Evolutionary conservation across 2,888 invertebrate species (phyloP).

Genomic region (Palloptera scutellata): DNA sequence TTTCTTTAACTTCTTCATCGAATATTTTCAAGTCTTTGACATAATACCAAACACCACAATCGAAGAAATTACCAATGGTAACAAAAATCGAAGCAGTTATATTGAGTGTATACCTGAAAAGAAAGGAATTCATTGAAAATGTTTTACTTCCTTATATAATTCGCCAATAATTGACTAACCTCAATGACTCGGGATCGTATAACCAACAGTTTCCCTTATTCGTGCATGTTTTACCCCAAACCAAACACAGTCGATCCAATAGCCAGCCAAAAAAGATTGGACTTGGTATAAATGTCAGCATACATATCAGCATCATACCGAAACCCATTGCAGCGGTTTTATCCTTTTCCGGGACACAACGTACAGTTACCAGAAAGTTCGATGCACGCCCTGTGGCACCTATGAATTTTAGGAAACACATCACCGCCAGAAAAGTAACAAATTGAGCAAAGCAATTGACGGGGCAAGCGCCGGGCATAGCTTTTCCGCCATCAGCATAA

Average conservation of each 20-base stretch:
- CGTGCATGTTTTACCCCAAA: constrained; percentile 78
- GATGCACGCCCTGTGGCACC: constrained; percentile 69
- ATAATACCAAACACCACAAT: constrained; percentile 71
- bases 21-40: constrained; percentile 73
- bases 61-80: constrained; percentile 70
- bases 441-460: constrained; percentile 68
- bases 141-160: not conserved
- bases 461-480: constrained; percentile 67
- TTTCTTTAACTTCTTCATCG: constrained; percentile 66
- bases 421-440: constrained; percentile 65
- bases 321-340: constrained; percentile 75
- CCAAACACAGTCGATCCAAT: constrained; percentile 70
- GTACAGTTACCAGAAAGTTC: constrained; percentile 68
- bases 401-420: constrained; percentile 67
- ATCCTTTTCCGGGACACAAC: constrained; percentile 74
- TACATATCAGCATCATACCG: constrained; percentile 70
- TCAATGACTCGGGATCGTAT: constrained; percentile 71
- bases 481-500: constrained; percentile 52
- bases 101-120: constrained; percentile 67
- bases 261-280: constrained; percentile 78
- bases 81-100: constrained; percentile 71
- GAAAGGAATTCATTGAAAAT: constrained; percentile 5
- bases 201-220: constrained; percentile 78
- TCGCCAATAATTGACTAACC: constrained; percentile 43
- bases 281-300: constrained; percentile 76